Evolutionary conservation across 2,113 vertebrate genomes (phyloP).

Genomic region (Saccopteryx bilineata): DNA sequence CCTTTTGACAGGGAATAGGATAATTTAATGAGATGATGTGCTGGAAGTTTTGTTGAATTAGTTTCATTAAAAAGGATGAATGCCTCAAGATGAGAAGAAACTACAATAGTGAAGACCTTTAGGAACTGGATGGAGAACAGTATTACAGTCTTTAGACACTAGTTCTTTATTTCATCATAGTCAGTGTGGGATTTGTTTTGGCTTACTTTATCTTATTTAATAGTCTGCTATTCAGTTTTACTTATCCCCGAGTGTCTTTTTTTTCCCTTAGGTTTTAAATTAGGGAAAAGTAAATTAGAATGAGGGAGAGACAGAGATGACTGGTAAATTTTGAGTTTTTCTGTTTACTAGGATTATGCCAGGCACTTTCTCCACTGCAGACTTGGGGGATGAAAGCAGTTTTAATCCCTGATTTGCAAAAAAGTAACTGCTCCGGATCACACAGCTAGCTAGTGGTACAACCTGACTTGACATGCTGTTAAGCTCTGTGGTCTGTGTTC

Average conservation of each 20-base stretch:
- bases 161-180: not conserved
- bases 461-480: not conserved
- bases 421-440: not conserved
- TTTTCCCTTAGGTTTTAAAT: constrained; percentile 45
- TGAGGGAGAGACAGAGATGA: not conserved
- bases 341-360: not conserved
- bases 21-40: not conserved
- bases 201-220: constrained; percentile 14
- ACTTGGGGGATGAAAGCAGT: not conserved
- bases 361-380: not conserved
- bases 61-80: constrained; percentile 30
- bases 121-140: not conserved
- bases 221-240: not conserved
- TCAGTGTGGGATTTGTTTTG: constrained; percentile 4
- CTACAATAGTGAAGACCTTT: not conserved
- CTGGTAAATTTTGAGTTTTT: constrained; percentile 6
- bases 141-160: not conserved
- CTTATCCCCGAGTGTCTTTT: not conserved
- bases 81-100: constrained; percentile 10
- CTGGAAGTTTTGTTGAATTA: constrained; percentile 5
- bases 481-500: not conserved
- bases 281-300: not conserved
- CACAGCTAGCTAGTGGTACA: not conserved
- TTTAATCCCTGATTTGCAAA: constrained; percentile 34
- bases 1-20: constrained; percentile 46